Evolutionary conservation across 2,797 vertebrate genomes (phyloP).

Genomic region (Dendrocincla tyrannina): DNA sequence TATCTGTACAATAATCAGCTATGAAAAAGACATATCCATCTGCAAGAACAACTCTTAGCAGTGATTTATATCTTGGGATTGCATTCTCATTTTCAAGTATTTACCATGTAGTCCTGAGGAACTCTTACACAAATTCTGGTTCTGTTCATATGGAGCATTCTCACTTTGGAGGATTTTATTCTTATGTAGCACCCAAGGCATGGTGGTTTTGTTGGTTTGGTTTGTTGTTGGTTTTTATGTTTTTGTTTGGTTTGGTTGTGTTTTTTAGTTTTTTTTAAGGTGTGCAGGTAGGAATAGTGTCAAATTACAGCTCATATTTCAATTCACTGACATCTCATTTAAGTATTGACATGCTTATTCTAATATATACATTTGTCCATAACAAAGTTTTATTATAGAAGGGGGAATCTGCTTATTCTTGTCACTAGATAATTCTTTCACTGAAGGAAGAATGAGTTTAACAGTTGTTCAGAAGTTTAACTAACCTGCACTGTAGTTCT

Average conservation of each 20-base stretch:
- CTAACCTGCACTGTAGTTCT: not conserved
- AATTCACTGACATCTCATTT: not conserved
- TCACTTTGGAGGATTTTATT: not conserved
- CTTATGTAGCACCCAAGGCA: not conserved
- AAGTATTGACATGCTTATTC: not conserved
- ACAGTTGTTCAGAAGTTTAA: not conserved
- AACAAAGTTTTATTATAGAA: not conserved
- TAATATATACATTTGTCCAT: not conserved
- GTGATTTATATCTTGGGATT: not conserved
- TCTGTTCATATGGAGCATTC: not conserved
- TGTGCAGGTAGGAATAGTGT: not conserved
- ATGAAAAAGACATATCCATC: not conserved
- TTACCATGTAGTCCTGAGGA: not conserved
- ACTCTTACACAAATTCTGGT: fast-evolving
- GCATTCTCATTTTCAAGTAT: not conserved
- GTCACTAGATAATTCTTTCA: not conserved
- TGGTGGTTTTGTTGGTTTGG: not conserved
- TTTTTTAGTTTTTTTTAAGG: not conserved
- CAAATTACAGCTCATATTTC: not conserved
- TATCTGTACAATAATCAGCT: not conserved
- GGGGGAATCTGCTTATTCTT: not conserved
- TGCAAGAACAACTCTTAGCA: not conserved
- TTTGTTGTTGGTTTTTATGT: not conserved
- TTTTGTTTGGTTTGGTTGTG: no score
- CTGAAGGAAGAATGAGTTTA: not conserved